Conservation (phyloP, 2,113 vertebrate genomes). For the Rhinolophus ferrumequinum region DNA sequence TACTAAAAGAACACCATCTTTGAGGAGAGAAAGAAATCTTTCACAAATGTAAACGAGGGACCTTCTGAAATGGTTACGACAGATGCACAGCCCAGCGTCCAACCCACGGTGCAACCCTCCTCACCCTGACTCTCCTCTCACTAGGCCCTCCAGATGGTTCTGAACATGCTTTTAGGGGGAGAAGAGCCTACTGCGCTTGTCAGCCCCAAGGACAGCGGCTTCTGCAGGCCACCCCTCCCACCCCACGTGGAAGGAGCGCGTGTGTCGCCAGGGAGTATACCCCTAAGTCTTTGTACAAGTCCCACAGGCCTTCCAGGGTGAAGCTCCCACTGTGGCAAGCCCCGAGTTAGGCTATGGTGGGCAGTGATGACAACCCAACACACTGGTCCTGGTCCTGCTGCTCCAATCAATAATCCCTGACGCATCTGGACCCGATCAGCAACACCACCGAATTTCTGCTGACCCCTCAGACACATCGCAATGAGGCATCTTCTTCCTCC, state of each 20-base stretch:
- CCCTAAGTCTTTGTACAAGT: not conserved
- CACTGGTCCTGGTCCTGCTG: not conserved
- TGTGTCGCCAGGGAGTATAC: not conserved
- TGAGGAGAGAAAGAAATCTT: not conserved
- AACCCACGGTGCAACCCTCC: not conserved
- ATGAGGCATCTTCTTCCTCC: not conserved
- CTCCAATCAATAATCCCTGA: too few species aligned
- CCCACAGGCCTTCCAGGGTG: not conserved
- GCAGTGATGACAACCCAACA: too few species aligned
- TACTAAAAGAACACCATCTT: not conserved
- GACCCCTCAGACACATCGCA: not conserved
- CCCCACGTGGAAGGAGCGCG: not conserved
- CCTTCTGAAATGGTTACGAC: not conserved
- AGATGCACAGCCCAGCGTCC: not conserved
- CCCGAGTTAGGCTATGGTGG: not conserved
- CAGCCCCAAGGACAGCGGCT: not conserved
- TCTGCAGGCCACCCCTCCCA: not conserved
- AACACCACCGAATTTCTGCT: not conserved
- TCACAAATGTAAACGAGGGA: not conserved
- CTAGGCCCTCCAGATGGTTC: not conserved
- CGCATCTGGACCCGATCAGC: accelerated
- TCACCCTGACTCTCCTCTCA: too few species aligned
- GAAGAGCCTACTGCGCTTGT: accelerated
- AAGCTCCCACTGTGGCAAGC: accelerated
- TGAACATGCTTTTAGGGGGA: accelerated